Base-by-base conservation (phyloP, 2,888 invertebrate genomes). In the Microctonus hyperodae region DNA sequence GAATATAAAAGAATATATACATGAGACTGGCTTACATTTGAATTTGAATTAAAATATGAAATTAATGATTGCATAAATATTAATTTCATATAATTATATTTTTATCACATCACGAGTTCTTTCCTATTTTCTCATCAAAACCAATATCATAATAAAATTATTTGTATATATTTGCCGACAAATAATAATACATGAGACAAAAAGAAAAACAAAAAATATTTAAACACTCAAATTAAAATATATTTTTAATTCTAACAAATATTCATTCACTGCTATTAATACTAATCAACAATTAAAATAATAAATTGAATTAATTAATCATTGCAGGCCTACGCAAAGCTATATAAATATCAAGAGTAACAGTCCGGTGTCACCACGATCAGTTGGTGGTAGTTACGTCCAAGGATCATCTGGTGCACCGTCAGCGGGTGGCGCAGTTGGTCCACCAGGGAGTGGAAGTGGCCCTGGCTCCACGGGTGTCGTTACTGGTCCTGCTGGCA, bases 401-500 rank as follows among this genome's bases (percentile, higher is more conserved):
- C 81, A 78, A 70, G 80, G 81, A 66, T 74, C 75, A 16, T 74
- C 77, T 37, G 72, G 81, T 79, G 69, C 81, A 80, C 81, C 82
- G 77, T 76, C 75, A 76, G 74, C 77, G 40, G 67, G 69, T 78
- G 85, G 85, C 84, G 86, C 85, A 80, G 72, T 74, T 31, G 73
- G 72, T 66, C 73, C 72, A 65, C 71, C 74, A 64, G 72, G 86
- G 63, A 73, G 69, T 76, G 80, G 73, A 84, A 86, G 84, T 85
- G 85, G 85, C 79, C 85, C 84, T 76, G 83, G 81, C 77, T 81
- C 83, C 75, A 83, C 83, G 67, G 84, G 82, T 75, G 82, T 83
- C 76, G 79, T 87, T 84, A 81, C 86, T 85, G 86, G 75, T 84
- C 85, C 72, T 85, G 86, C 86, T 73, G 85, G 86, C 73, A 86